Evolutionary conservation across 2,113 vertebrate genomes (phyloP), one percentile per base, ranked within the genome.

Genomic region (Coracopsis vasa): DNA sequence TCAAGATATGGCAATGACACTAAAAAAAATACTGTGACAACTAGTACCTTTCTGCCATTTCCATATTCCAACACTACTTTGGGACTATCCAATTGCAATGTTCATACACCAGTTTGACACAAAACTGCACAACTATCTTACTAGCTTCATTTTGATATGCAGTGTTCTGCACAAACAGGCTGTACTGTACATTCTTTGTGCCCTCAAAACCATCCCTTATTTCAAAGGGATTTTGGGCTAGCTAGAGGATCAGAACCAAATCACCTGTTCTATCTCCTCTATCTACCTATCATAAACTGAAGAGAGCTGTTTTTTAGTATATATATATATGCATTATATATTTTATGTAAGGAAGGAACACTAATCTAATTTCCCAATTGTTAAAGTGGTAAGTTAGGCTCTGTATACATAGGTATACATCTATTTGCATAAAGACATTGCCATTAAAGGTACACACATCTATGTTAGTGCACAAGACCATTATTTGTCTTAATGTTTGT

Each of bases 381-480:
- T 48, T 95, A 75, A 93, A 90, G 72, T 41, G 16, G 71, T 72
- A 65, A 82, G 35, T 86, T 93, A 87, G 72, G 62, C 82, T 85
- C 41, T 61, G 51, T 33, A 74, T 80, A 88, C 44, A 53, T 31
- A 16, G 2, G 71, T 54, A 90, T 44, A 69, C 20, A 48, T 21
- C 48, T 64, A 47, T 81, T 48, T 92, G 51, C 45, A 80, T 70
- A 91, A 94, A 96, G 80, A 85, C 70, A 72, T 70, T 83, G 89
- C 91, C 60, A 89, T 92, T 80, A 83, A 89, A 75, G 67, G 72
- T 65, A 86, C 42, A 94, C 93, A 69, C 24, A 58, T 27, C 72
- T 65, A 48, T 11, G 74, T 91, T 96, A 97, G 95, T 91, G 94
- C 91, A 95, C 47, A 94, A 73, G 31, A 91, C 72, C 58, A 56